Base-by-base conservation (phyloP, 1,140 invertebrate genomes). In the Trissolcus basalis region DNA sequence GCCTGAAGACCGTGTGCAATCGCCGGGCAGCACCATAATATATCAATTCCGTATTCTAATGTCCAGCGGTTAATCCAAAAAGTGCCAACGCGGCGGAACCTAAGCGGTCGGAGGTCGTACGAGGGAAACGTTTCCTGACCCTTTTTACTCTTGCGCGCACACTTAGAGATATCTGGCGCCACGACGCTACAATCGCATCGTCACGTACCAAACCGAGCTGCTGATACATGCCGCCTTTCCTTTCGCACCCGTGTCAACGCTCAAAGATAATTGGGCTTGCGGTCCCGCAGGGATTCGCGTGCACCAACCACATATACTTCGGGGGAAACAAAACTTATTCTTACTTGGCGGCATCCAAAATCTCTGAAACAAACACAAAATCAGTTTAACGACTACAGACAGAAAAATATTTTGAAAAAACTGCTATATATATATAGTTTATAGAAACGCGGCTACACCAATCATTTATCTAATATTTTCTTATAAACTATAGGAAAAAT, bases 31-130 rank as follows among this genome's bases (percentile, higher is more conserved):
- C 50, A 45, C 77, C 65, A 75, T 75, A 81, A 82, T 82, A 82
- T 82, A 82, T 82, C 79, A 82, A 78, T 72, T 79, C 76, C 79
- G 76, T 82, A 82, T 82, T 82, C 81, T 82, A 82, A 82, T 82
- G 79, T 82, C 74, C 68, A 74, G 63, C 76, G 81, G 77, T 81
- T 82, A 80, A 82, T 81, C 73, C 81, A 76, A 82, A 82, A 82
- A 81, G 78, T 82, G 81, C 79, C 70, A 77, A 82, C 79, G 77
- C 49, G 72, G 78, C 79, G 73, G 77, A 72, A 69, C 58, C 75
- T 69, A 64, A 64, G 68, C 75, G 68, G 68, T 72, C 60, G 69
- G 51, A 56, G 54, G 49, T 47, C 56, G 75, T 72, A 68, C 56
- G 68, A 77, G 70, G 70, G 67, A 74, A 75, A 70, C 71, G 67